phyloP scores from a whole-genome alignment of 2,113 vertebrate species.

The Todiramphus chloris region DNA sequence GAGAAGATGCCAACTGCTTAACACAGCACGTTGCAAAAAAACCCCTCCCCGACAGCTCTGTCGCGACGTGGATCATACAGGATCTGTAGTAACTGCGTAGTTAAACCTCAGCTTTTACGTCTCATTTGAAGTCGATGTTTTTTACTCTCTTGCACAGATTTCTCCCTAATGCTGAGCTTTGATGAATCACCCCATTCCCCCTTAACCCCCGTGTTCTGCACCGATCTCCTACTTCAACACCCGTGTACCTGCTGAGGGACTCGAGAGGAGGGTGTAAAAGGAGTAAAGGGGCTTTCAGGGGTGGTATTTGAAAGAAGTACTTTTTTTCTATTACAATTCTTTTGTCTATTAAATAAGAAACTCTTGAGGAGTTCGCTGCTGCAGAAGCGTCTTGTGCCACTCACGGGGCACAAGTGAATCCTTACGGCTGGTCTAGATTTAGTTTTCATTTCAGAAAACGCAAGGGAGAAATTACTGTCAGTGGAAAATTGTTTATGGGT shows the following conservation, averaged over 20 bases:
- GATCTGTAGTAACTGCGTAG: not conserved
- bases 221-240: not conserved
- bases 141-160: not conserved
- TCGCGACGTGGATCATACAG: not conserved
- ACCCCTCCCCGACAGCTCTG: not conserved
- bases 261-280: not conserved
- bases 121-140: not conserved
- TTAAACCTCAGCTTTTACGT: slow-evolving; percentile 35
- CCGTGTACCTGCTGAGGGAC: not conserved
- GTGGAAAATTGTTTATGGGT: not conserved
- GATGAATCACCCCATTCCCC: not conserved
- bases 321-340: not conserved
- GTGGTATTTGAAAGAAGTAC: not conserved
- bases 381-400: not conserved
- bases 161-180: not conserved
- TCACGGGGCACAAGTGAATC: not conserved
- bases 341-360: not conserved
- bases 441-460: not conserved
- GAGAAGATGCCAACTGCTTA: not conserved
- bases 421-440: not conserved
- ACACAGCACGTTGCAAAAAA: not conserved
- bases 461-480: not conserved
- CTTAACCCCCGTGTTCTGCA: not conserved
- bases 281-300: not conserved
- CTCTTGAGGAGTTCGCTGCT: not conserved